Conservation (phyloP, 1,140 invertebrate genomes). For the Drosophila nasuta region DNA sequence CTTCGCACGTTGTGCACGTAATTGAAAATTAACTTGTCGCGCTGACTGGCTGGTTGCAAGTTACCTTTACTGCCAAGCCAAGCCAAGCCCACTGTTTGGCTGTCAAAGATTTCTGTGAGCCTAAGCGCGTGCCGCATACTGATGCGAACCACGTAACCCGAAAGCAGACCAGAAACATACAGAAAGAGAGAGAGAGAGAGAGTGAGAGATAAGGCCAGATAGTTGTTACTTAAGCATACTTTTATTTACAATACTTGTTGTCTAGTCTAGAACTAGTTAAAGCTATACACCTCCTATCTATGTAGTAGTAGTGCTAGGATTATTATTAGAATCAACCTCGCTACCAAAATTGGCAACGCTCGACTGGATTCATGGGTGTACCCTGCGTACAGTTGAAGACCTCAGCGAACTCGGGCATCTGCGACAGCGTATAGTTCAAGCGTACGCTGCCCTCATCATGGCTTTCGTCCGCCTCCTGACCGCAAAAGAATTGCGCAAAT, state of each 20-base stretch:
- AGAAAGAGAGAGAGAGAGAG: not conserved
- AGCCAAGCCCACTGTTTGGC: slow-evolving; percentile 1
- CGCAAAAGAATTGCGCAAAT: slow-evolving; percentile 79
- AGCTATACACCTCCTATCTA: slow-evolving; percentile 47
- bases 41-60: slow-evolving; percentile 32
- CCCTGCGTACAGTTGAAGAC: slow-evolving; percentile 89
- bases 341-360: slow-evolving; percentile 94
- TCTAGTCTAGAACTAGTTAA: slow-evolving; percentile 56
- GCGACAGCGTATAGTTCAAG: slow-evolving; percentile 92
- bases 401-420: slow-evolving; percentile 91
- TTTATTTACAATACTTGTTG: slow-evolving; percentile 76
- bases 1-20: slow-evolving; percentile 65
- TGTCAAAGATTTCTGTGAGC: slow-evolving; percentile 43
- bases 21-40: slow-evolving; percentile 78
- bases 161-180: not conserved
- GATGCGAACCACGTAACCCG: slow-evolving; percentile 31
- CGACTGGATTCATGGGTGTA: slow-evolving; percentile 92
- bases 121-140: slow-evolving; percentile 61
- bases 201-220: not conserved
- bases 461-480: slow-evolving; percentile 86
- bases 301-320: too few species aligned
- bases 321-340: not conserved
- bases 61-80: slow-evolving; percentile 9
- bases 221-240: slow-evolving; percentile 47
- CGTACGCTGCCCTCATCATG: slow-evolving; percentile 93